Conservation (phyloP, 2,888 invertebrate species). For the Cerceris ruficornis region DNA sequence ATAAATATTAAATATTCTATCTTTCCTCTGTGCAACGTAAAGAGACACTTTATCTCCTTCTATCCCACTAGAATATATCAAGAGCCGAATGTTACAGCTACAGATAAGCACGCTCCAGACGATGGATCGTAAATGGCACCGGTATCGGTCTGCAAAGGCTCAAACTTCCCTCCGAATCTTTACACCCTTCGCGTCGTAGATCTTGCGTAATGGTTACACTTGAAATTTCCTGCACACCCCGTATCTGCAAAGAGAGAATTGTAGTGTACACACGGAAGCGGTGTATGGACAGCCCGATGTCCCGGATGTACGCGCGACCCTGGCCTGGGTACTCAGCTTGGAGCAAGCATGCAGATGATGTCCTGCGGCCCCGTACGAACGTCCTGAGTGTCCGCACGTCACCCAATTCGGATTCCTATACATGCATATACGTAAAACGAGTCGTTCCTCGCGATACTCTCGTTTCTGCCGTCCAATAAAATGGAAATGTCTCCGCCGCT, state of each 20-base stretch:
- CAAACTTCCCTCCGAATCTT: neutral
- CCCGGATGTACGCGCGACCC: slow-evolving; percentile 7
- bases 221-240: slow-evolving; percentile 17
- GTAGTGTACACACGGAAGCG: slow-evolving; percentile 4
- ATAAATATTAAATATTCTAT: too few species aligned
- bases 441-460: slow-evolving; percentile 63
- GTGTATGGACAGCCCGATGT: slow-evolving; percentile 12
- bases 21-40: too few species aligned
- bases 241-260: neutral
- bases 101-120: too few species aligned
- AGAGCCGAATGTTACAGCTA: too few species aligned
- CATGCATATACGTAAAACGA: slow-evolving; percentile 58
- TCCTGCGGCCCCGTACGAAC: slow-evolving; percentile 36
- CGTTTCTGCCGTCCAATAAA: slow-evolving; percentile 78
- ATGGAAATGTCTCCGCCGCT: slow-evolving; percentile 77
- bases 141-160: too few species aligned
- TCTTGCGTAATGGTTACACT: neutral
- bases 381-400: slow-evolving; percentile 71
- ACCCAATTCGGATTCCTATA: slow-evolving; percentile 78
- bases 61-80: too few species aligned
- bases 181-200: neutral
- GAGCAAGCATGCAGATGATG: slow-evolving; percentile 71
- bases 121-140: too few species aligned
- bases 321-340: slow-evolving; percentile 25
- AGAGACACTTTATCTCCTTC: too few species aligned